Evolutionary conservation across 2,888 invertebrate species (phyloP).

Genomic region (Catocala fraxini): DNA sequence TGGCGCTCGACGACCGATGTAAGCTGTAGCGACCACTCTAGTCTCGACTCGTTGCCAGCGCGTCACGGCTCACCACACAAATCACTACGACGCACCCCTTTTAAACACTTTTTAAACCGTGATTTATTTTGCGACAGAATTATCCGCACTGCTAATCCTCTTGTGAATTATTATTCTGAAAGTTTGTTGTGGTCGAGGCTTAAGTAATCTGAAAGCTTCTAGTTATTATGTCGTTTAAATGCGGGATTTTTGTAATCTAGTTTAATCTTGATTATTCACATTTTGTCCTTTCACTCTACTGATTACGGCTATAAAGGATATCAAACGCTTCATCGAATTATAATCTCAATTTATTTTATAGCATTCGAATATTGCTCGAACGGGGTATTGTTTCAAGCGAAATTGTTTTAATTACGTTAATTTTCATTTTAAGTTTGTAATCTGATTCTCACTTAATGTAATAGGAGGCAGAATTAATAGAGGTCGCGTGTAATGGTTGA

Average conservation of each 20-base stretch:
- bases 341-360: slow-evolving; percentile 48
- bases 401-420: slow-evolving; percentile 53
- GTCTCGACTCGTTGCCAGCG: slow-evolving; percentile 31
- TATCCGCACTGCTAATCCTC: slow-evolving; percentile 77
- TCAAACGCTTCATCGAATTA: slow-evolving; percentile 59
- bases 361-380: slow-evolving; percentile 47
- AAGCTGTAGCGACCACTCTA: slow-evolving; percentile 29
- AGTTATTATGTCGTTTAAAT: slow-evolving; percentile 65
- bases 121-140: slow-evolving; percentile 76
- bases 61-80: slow-evolving; percentile 67
- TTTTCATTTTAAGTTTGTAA: slow-evolving; percentile 50
- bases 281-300: slow-evolving; percentile 32
- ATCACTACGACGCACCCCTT: slow-evolving; percentile 72
- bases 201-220: slow-evolving; percentile 71
- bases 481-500: slow-evolving; percentile 47
- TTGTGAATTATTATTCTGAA: slow-evolving; percentile 76
- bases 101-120: slow-evolving; percentile 75
- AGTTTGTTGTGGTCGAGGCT: slow-evolving; percentile 75
- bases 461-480: slow-evolving; percentile 48
- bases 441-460: slow-evolving; percentile 44
- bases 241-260: slow-evolving; percentile 51
- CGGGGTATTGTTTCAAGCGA: slow-evolving; percentile 41
- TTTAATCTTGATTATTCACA: slow-evolving; percentile 51
- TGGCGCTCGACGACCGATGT: slow-evolving; percentile 28
- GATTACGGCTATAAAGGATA: slow-evolving; percentile 32